phyloP scores from a whole-genome alignment of 2,797 vertebrate genomes.

The Cyclopterus lumpus region DNA sequence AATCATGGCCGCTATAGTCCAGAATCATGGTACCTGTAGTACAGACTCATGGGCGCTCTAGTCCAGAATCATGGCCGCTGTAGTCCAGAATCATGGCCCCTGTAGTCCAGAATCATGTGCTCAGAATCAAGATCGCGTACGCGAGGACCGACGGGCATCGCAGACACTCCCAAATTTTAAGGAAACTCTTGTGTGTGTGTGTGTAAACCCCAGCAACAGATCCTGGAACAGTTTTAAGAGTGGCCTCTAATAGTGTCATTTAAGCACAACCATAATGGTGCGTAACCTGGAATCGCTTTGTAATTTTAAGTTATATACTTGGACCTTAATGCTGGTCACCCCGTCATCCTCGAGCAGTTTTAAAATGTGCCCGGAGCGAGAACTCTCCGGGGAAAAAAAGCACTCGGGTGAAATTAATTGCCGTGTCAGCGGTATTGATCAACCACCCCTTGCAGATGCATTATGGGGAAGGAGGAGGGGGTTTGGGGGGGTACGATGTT shows the following conservation, averaged over 20 bases:
- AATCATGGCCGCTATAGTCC: too few relatives aligned
- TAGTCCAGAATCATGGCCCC: too few relatives aligned
- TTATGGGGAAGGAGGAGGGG: conserved; percentile 38
- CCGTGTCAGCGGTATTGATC: conserved; percentile 69
- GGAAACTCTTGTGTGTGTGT: background rate
- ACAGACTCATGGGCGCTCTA: too few relatives aligned
- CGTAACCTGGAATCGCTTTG: background rate
- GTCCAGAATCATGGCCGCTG: too few relatives aligned
- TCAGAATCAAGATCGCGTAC: too few relatives aligned
- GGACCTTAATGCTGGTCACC: background rate
- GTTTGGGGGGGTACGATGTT: conserved; percentile 18
- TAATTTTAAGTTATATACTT: conserved; percentile 1
- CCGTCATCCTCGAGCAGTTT: conserved; percentile 9
- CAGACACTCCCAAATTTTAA: too few relatives aligned
- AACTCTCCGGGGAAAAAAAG: conserved; percentile 55
- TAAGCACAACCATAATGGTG: background rate
- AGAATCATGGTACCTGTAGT: too few relatives aligned
- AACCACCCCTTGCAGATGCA: conserved; percentile 61
- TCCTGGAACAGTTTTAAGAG: background rate
- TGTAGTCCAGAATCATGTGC: too few relatives aligned
- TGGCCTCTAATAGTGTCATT: background rate
- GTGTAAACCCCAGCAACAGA: background rate
- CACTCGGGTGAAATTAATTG: conserved; percentile 61
- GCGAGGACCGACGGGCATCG: too few relatives aligned
- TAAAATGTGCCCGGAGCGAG: conserved; percentile 36